Conservation (phyloP, 1,140 invertebrate species). For the Aradophagus sp. region DNA sequence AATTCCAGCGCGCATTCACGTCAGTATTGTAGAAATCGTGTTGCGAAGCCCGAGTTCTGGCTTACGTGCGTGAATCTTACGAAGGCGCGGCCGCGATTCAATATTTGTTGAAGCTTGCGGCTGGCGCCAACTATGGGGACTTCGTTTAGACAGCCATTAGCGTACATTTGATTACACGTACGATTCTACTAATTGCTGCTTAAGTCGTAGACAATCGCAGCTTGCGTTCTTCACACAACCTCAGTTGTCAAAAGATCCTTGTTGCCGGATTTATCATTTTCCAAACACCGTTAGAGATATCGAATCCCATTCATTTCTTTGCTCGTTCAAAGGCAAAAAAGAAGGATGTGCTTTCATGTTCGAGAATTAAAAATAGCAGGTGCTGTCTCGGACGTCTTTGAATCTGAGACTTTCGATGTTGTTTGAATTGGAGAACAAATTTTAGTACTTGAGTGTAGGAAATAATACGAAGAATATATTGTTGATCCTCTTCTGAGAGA, state of each 20-base stretch:
- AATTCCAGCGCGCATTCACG: constrained; percentile 25
- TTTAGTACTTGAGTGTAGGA: too few species aligned
- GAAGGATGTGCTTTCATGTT: constrained; percentile 1
- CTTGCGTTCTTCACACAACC: constrained; percentile 46
- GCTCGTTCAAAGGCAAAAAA: too few species aligned
- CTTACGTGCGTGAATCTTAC: constrained; percentile 32
- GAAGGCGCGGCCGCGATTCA: constrained; percentile 56
- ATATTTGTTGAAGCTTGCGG: constrained; percentile 56
- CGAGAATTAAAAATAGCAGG: constrained; percentile 17
- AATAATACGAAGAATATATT: too few species aligned
- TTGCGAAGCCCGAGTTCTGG: constrained; percentile 15
- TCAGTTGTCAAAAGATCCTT: constrained; percentile 10
- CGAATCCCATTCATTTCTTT: too few species aligned
- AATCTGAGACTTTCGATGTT: too few species aligned
- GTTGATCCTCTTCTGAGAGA: too few species aligned
- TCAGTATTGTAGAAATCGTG: constrained; percentile 45
- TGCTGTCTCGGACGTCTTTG: constrained; percentile 25
- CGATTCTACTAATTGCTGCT: constrained; percentile 55
- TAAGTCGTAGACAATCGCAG: constrained; percentile 56
- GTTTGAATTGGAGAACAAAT: too few species aligned
- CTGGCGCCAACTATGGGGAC: constrained; percentile 43
- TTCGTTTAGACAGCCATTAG: constrained; percentile 60
- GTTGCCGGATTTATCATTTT: constrained; percentile 12
- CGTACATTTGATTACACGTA: constrained; percentile 52
- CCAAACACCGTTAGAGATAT: constrained; percentile 6